Conservation (phyloP, 2,888 invertebrate genomes). For the Slavum lentiscoides region DNA sequence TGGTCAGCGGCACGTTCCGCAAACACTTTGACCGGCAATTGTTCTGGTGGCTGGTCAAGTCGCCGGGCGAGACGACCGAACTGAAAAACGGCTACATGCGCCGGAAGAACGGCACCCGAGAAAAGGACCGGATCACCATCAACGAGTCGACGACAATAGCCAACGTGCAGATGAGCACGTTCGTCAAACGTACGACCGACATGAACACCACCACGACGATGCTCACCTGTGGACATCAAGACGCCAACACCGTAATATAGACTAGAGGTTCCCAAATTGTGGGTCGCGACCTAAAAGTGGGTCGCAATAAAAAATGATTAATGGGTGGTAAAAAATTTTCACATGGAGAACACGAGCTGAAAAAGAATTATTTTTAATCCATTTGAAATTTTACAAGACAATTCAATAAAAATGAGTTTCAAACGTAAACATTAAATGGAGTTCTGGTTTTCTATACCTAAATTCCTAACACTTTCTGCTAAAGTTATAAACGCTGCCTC, state of each 20-base stretch:
- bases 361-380: too few species aligned
- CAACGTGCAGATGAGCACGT: constrained; percentile 34
- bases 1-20: constrained; percentile 83
- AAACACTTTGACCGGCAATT: constrained; percentile 78
- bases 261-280: too few species aligned
- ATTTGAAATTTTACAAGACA: too few species aligned
- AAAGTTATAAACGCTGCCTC: too few species aligned
- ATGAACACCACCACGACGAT: constrained; percentile 11
- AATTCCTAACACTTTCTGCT: too few species aligned
- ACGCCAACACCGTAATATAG: background rate
- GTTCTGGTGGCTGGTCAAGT: constrained; percentile 61
- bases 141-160: constrained; percentile 24
- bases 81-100: constrained; percentile 29
- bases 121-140: constrained; percentile 14
- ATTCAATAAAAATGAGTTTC: too few species aligned
- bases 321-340: too few species aligned
- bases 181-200: constrained; percentile 8
- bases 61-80: background rate
- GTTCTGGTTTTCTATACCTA: too few species aligned
- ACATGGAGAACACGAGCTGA: too few species aligned
- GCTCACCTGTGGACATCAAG: background rate
- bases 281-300: too few species aligned
- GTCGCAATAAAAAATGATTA: too few species aligned
- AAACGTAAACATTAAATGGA: too few species aligned
- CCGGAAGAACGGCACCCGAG: constrained; percentile 33